Base-by-base conservation (phyloP, 2,113 vertebrate species). In the Pluvianellus socialis region DNA sequence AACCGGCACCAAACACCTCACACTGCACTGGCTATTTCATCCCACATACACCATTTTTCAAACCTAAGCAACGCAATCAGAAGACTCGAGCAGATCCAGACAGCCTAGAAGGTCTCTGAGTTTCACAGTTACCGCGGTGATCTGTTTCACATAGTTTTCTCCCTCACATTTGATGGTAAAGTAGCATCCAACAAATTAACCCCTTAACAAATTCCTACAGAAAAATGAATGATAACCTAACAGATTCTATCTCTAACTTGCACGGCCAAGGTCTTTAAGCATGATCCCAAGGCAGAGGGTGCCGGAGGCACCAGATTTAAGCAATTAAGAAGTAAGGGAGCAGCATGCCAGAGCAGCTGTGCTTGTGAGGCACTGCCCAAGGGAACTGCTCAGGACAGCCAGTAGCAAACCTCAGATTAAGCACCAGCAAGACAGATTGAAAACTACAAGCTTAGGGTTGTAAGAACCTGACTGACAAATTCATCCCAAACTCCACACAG, bases 331-430 rank as follows among this genome's bases (percentile, higher is more conserved):
- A 93, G 67, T 6, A 62, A 1, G 2, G 47, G 49, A 95, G 58
- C 65, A 75, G 83, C 24, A 38, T 14, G 85, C 23, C 83, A 95
- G 59, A 92, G 88, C 77, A 86, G 88, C 91, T 95, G 83, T 63
- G 67, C 67, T 53, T 44, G 23, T 17, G 55, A 96, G 86, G 75
- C 71, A 61, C 76, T 94, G 95, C 95, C 95, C 86, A 62, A 75
- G 56, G 79, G 92, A 92, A 71, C 42, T 16, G 85, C 71, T 76
- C 28, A 44, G 79, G 67, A 94, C 70, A 81, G 71, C 50, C 87
- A 63, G 80, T 8, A 70, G 75, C 52, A 87, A 74, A 88, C 56
- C 82, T 94, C 85, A 66, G 88, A 91, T 76, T 85, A 67, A 89
- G 65, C 70, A 92, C 45, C 65, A 66, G 67, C 70, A 70, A 65